These are phyloP conservation scores for Drosophila neonasuta DNA, from an alignment of 2,888 invertebrate species.

Conservation along the genomic window DNA sequence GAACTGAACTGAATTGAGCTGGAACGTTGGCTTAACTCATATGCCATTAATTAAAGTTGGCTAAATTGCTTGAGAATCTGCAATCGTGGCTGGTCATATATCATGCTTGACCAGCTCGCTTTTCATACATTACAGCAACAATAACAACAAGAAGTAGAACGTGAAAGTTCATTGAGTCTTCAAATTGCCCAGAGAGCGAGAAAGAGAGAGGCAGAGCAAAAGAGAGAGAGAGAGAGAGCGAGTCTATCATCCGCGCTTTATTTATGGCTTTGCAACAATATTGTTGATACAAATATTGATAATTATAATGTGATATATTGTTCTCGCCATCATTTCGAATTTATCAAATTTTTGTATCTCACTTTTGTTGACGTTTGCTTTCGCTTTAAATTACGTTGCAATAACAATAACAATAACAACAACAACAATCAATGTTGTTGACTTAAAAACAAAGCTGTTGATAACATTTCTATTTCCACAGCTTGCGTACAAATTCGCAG, in stretches of 20 bases:
- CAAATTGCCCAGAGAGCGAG: conserved; percentile 14
- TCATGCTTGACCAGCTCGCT: conserved; percentile 13
- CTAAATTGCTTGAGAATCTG: conserved; percentile 52
- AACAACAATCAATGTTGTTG: no score
- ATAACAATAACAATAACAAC: background rate
- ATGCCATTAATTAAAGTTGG: conserved; percentile 63
- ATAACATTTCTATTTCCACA: no score
- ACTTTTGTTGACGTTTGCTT: background rate
- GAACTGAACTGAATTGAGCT: background rate
- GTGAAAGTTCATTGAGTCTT: conserved; percentile 41
- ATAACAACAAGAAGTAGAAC: background rate
- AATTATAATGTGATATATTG: conserved; percentile 22
- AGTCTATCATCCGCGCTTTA: conserved; percentile 21
- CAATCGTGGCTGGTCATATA: conserved; percentile 28
- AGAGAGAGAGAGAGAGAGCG: no score
- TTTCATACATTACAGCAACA: conserved; percentile 3
- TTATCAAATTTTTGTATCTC: conserved; percentile 13
- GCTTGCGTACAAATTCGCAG: no score
- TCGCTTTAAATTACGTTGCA: background rate
- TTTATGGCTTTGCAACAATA: conserved; percentile 40
- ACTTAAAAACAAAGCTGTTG: no score
- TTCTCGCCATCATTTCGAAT: conserved; percentile 9
- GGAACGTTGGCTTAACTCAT: conserved; percentile 17
- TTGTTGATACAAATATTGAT: conserved; percentile 36
- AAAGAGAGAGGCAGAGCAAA: background rate